Percentiles rank a stretch among this genome's conserved stretches.
Evolutionary conservation across 2,113 vertebrate species (phyloP).

Genomic region (Siniperca chuatsi): DNA sequence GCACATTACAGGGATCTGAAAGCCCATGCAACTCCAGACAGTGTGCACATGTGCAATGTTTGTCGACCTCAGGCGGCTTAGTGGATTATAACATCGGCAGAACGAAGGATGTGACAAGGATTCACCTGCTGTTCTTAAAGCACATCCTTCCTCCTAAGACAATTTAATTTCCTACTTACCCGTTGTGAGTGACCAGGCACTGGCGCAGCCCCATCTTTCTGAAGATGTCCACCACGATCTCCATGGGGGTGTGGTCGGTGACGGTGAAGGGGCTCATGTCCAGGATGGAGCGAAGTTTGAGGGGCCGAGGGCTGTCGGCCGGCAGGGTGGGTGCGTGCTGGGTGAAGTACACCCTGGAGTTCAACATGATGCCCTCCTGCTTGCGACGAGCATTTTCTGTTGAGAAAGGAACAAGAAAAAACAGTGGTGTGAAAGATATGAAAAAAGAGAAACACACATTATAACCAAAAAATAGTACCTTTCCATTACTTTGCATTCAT

Average conservation of each 20-base stretch:
- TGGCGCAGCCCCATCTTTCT: conserved; percentile 97
- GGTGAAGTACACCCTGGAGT: conserved; percentile 96
- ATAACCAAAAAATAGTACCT: background rate
- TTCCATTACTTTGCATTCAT: background rate
- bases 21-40: conserved; percentile 58
- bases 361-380: conserved; percentile 96
- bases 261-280: conserved; percentile 99
- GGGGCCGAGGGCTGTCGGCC: conserved; percentile 95
- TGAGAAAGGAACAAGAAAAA: background rate
- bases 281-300: conserved; percentile 97
- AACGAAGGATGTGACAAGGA: background rate
- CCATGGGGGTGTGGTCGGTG: conserved; percentile 99
- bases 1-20: conserved; percentile 51
- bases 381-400: conserved; percentile 97
- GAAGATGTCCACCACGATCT: conserved; percentile 99
- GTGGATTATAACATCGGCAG: background rate
- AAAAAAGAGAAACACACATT: background rate
- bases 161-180: conserved; percentile 84
- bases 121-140: background rate
- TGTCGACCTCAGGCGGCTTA: background rate
- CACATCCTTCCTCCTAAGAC: background rate
- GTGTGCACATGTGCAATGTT: conserved; percentile 31
- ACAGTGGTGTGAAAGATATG: too few relatives aligned
- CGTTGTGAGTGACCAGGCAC: conserved; percentile 99
- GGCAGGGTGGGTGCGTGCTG: conserved; percentile 97